Evolutionary conservation across 2,113 vertebrate genomes (phyloP).

Genomic region (Melanerpes aurifrons): DNA sequence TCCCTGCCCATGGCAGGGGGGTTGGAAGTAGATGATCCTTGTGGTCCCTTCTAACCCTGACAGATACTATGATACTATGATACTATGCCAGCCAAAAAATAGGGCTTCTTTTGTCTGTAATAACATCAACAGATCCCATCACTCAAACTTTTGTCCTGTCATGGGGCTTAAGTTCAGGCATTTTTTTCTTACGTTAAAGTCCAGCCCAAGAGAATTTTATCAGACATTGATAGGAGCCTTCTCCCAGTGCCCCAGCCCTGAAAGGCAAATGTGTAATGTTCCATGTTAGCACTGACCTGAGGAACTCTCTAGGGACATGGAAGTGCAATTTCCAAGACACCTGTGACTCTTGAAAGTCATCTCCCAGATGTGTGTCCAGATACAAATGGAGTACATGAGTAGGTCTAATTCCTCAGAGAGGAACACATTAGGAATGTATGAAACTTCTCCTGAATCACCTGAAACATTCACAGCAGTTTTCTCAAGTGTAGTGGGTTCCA

Average conservation of each 20-base stretch:
- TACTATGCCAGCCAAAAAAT: neutral
- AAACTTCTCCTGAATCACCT: neutral
- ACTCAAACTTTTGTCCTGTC: neutral
- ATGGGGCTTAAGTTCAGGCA: neutral
- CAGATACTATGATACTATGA: too few species aligned
- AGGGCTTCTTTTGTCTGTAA: neutral
- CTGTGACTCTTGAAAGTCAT: neutral
- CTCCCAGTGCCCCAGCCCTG: neutral
- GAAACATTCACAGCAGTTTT: neutral
- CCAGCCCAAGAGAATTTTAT: neutral
- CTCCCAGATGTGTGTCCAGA: neutral
- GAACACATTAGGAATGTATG: neutral
- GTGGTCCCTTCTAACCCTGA: too few species aligned
- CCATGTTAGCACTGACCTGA: neutral
- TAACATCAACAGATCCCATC: neutral
- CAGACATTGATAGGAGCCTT: neutral
- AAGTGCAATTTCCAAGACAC: neutral
- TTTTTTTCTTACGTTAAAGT: neutral
- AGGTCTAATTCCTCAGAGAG: neutral
- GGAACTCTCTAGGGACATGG: neutral
- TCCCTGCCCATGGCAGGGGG: too few species aligned
- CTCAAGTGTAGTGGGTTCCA: fast-evolving
- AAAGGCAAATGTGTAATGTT: neutral
- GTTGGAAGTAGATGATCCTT: too few species aligned
- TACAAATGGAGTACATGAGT: neutral